Evolutionary conservation across 2,888 invertebrate genomes (phyloP).

Genomic region (Plutella xylostella): DNA sequence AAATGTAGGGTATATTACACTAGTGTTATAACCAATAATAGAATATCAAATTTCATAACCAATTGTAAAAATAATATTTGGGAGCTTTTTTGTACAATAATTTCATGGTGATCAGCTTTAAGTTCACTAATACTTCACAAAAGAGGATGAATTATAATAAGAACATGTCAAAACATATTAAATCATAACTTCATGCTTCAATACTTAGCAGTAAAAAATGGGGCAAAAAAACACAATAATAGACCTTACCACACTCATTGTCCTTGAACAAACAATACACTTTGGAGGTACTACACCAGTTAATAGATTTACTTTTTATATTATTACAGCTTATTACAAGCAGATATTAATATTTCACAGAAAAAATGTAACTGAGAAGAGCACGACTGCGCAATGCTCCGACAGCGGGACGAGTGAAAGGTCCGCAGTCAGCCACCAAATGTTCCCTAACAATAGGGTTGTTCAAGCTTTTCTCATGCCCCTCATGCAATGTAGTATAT

Average conservation of each 20-base stretch:
- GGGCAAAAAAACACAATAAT: conserved; percentile 41
- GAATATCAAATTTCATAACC: conserved; percentile 42
- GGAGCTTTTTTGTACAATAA: too few species aligned
- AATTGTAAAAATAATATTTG: too few species aligned
- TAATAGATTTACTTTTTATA: conserved; percentile 42
- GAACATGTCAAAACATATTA: conserved; percentile 65
- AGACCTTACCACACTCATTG: conserved; percentile 65
- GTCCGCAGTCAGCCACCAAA: conserved; percentile 36
- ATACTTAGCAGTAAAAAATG: conserved; percentile 41
- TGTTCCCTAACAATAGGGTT: conserved; percentile 45
- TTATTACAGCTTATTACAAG: conserved; percentile 40
- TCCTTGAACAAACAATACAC: conserved; percentile 52
- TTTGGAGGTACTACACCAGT: conserved; percentile 31
- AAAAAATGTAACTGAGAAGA: conserved; percentile 32
- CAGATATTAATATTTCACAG: conserved; percentile 32
- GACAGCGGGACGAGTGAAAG: conserved; percentile 49
- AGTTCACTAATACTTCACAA: conserved; percentile 18
- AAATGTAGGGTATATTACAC: conserved; percentile 30
- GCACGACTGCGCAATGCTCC: conserved; percentile 51
- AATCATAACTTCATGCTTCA: conserved; percentile 63
- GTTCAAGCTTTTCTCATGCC: conserved; percentile 34
- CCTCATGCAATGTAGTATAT: conserved; percentile 34
- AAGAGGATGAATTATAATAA: conserved; percentile 39
- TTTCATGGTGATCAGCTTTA: too few species aligned
- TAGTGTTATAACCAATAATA: too few species aligned